Conservation (phyloP, 2,888 invertebrate genomes). For the Chorisops tibialis region DNA sequence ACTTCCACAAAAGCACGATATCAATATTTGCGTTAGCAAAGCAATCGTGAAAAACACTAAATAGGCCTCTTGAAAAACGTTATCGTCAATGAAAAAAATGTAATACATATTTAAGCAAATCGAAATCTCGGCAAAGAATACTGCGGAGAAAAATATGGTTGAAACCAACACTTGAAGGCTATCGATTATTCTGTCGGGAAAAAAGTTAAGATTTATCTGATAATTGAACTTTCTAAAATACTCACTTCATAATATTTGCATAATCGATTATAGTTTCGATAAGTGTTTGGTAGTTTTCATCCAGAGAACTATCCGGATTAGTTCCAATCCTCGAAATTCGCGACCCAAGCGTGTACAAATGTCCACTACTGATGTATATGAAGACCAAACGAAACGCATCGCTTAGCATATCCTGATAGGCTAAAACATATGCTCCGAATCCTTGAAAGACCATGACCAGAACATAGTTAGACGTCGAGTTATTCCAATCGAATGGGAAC, state of each 20-base stretch:
- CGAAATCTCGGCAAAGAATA: too few species aligned
- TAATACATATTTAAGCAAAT: too few species aligned
- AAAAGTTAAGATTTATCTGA: too few species aligned
- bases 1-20: slow-evolving; percentile 18
- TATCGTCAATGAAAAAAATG: too few species aligned
- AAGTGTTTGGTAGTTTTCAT: not conserved
- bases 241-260: not conserved
- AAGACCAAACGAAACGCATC: not conserved
- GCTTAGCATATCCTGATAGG: not conserved
- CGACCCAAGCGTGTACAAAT: not conserved
- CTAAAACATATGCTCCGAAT: not conserved
- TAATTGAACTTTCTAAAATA: not conserved
- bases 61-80: too few species aligned
- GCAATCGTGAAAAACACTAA: too few species aligned
- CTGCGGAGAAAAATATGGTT: too few species aligned
- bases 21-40: too few species aligned
- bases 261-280: not conserved
- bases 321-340: not conserved
- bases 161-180: too few species aligned
- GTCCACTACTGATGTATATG: not conserved
- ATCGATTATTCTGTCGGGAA: too few species aligned
- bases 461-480: not conserved
- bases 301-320: not conserved
- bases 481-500: not conserved
- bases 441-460: not conserved